These are phyloP conservation scores for Nibea albiflora DNA, from an alignment of 2,113 vertebrate genomes.

Conservation along the genomic window DNA sequence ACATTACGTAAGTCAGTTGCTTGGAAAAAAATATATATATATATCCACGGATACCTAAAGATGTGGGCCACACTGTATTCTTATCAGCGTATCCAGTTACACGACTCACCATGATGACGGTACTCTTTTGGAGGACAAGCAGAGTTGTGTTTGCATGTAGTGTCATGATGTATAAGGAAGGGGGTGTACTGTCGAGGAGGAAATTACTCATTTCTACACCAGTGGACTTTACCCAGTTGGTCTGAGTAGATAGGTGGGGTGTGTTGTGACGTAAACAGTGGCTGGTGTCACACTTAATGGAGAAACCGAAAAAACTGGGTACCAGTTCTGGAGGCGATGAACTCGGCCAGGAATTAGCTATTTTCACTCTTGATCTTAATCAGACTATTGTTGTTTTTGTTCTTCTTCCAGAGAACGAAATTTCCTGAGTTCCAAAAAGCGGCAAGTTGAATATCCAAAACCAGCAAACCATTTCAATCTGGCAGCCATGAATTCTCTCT, in stretches of 20 bases:
- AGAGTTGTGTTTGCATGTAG: background rate
- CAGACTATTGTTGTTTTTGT: background rate
- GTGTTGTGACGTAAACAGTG: background rate
- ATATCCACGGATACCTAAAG: background rate
- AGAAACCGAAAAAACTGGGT: background rate
- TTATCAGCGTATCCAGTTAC: background rate
- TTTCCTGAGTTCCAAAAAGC: background rate
- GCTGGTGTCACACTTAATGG: background rate
- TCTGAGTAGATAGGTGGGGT: background rate
- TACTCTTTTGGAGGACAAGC: background rate
- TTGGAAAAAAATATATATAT: slow-evolving; percentile 6
- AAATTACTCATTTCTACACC: background rate
- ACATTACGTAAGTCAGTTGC: background rate
- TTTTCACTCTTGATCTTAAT: background rate
- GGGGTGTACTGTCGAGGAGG: background rate
- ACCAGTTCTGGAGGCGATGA: background rate
- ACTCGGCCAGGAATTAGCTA: background rate
- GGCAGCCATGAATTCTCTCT: background rate
- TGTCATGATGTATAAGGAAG: background rate
- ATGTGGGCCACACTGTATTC: slow-evolving; percentile 3
- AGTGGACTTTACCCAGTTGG: background rate
- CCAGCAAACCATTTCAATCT: background rate
- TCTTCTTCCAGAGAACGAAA: background rate
- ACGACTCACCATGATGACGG: slow-evolving; percentile 3
- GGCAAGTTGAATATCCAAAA: background rate